Conservation (phyloP, 2,888 invertebrate species). For the Gari tellinella region DNA sequence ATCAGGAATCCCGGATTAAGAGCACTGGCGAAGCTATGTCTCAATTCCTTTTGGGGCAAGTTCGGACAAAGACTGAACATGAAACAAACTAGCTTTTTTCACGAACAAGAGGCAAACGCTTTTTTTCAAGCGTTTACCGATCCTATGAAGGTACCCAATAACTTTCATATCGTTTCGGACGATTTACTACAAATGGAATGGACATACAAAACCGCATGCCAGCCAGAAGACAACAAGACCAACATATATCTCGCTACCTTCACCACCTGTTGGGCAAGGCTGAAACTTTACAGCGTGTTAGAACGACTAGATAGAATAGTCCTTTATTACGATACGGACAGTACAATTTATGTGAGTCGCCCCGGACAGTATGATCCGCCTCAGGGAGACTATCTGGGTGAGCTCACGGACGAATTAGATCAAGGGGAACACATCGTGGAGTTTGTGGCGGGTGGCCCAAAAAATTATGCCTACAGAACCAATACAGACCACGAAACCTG, state of each 20-base stretch:
- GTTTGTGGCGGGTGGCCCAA: slow-evolving; percentile 79
- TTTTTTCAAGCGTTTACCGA: background rate
- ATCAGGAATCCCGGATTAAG: slow-evolving; percentile 21
- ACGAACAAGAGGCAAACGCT: background rate
- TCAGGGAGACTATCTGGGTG: slow-evolving; percentile 56
- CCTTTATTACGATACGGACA: slow-evolving; percentile 78
- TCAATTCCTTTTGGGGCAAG: slow-evolving; percentile 57
- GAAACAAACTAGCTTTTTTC: background rate
- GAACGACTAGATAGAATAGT: slow-evolving; percentile 27
- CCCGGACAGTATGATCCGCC: slow-evolving; percentile 23
- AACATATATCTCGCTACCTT: slow-evolving; percentile 34
- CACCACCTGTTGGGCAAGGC: slow-evolving; percentile 40
- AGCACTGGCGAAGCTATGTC: slow-evolving; percentile 11
- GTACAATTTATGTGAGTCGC: slow-evolving; percentile 72
- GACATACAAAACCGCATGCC: background rate
- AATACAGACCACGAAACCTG: slow-evolving; percentile 49
- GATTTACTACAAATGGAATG: slow-evolving; percentile 11
- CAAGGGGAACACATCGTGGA: slow-evolving; percentile 23
- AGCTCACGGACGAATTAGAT: slow-evolving; percentile 7
- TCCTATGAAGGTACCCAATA: background rate
- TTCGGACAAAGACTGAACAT: slow-evolving; percentile 25
- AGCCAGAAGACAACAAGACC: slow-evolving; percentile 32
- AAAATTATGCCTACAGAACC: slow-evolving; percentile 78
- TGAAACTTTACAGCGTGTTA: slow-evolving; percentile 41
- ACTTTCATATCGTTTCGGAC: slow-evolving; percentile 3